phyloP scores from a whole-genome alignment of 2,113 vertebrate genomes.

The Oceanites oceanicus region DNA sequence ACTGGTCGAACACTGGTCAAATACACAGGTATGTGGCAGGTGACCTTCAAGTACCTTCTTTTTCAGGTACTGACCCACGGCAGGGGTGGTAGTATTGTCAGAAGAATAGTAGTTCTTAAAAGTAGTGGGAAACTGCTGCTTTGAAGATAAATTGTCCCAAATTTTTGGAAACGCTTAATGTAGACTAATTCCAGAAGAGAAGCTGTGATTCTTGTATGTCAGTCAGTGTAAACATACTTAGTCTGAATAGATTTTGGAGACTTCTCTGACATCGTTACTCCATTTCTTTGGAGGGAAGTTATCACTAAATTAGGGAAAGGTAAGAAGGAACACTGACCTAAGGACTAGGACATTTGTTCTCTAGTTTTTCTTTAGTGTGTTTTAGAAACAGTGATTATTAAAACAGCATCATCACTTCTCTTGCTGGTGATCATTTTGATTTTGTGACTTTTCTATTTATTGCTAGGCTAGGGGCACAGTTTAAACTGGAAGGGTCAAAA shows the following conservation, averaged over 20 bases:
- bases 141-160: neutral
- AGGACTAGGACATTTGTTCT: neutral
- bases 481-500: neutral
- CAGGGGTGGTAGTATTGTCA: neutral
- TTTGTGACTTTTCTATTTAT: neutral
- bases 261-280: neutral
- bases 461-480: neutral
- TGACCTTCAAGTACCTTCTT: neutral
- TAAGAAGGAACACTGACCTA: neutral
- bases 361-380: neutral
- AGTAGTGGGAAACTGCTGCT: neutral
- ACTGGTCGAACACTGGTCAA: slow-evolving; percentile 94
- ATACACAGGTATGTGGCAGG: slow-evolving; percentile 87
- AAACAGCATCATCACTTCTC: neutral
- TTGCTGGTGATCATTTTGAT: neutral
- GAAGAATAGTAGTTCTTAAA: neutral
- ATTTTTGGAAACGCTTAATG: neutral
- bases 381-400: neutral
- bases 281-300: neutral
- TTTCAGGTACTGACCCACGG: neutral
- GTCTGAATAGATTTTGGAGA: neutral
- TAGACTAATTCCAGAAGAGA: neutral
- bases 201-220: neutral
- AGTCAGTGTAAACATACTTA: rapidly evolving
- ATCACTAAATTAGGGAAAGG: neutral